These are phyloP conservation scores for Nephrotoma guestfalica DNA, from an alignment of 2,888 invertebrate species.

Conservation along the genomic window DNA sequence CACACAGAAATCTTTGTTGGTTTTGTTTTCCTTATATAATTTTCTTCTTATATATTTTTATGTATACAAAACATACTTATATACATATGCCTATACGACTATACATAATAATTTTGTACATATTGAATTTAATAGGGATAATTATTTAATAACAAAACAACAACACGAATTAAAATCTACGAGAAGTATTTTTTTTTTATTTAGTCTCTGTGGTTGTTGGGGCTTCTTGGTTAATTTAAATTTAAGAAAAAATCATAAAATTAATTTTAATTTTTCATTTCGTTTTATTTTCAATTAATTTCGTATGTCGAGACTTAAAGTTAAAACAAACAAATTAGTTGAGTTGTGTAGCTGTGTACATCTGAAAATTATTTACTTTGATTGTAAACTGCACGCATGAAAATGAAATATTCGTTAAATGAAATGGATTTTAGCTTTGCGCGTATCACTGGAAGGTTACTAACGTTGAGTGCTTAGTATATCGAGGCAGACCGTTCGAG, in stretches of 20 bases:
- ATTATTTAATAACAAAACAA: neutral
- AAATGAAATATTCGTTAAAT: too few species aligned
- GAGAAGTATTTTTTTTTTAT: neutral
- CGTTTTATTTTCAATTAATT: neutral
- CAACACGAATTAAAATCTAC: neutral
- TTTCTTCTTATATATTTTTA: neutral
- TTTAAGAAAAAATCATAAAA: neutral
- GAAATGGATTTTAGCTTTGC: too few species aligned
- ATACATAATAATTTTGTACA: neutral
- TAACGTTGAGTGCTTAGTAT: too few species aligned
- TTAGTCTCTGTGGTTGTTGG: neutral
- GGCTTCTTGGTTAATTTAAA: neutral
- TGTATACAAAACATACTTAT: neutral
- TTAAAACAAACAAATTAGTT: neutral
- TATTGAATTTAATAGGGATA: neutral
- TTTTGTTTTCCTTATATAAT: neutral
- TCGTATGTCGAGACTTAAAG: neutral
- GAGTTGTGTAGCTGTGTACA: neutral
- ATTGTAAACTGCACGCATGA: neutral
- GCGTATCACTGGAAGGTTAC: too few species aligned
- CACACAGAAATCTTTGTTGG: neutral
- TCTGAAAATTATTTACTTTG: neutral
- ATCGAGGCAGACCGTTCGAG: too few species aligned
- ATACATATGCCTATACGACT: neutral
- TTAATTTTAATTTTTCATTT: neutral